Conservation (phyloP, 2,113 vertebrate genomes). For the Peromyscus polionotus region DNA sequence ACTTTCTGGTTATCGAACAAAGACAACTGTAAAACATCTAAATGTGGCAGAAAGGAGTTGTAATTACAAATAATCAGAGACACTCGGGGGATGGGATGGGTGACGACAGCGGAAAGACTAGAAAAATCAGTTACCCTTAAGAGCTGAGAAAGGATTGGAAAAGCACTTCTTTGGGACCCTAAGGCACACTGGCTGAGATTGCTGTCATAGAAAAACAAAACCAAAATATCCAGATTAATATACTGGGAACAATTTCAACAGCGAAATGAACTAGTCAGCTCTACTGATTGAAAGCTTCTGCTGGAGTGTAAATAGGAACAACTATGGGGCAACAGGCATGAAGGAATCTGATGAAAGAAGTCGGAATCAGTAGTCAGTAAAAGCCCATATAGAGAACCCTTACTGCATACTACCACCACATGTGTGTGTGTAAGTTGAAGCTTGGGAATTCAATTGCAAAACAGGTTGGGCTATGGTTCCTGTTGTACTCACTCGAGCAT, state of each 20-base stretch:
- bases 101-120: not conserved
- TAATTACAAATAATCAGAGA: not conserved
- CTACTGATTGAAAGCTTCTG: not conserved
- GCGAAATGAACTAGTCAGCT: not conserved
- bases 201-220: not conserved
- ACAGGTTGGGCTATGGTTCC: not conserved
- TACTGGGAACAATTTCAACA: not conserved
- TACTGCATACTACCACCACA: not conserved
- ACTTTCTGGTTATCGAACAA: not conserved
- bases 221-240: not conserved
- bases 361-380: not conserved
- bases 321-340: not conserved
- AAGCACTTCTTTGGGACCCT: not conserved
- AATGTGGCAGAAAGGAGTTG: not conserved
- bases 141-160: not conserved
- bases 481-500: not conserved
- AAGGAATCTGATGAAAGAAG: not conserved
- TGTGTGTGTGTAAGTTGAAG: not conserved
- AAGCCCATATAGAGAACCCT: not conserved
- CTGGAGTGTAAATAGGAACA: not conserved
- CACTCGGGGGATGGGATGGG: not conserved
- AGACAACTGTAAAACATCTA: not conserved
- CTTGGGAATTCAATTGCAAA: not conserved
- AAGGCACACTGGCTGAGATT: not conserved
- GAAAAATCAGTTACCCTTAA: not conserved